These are phyloP conservation scores for Keiferia lycopersicella DNA, from an alignment of 2,888 invertebrate species.

Conservation along the genomic window DNA sequence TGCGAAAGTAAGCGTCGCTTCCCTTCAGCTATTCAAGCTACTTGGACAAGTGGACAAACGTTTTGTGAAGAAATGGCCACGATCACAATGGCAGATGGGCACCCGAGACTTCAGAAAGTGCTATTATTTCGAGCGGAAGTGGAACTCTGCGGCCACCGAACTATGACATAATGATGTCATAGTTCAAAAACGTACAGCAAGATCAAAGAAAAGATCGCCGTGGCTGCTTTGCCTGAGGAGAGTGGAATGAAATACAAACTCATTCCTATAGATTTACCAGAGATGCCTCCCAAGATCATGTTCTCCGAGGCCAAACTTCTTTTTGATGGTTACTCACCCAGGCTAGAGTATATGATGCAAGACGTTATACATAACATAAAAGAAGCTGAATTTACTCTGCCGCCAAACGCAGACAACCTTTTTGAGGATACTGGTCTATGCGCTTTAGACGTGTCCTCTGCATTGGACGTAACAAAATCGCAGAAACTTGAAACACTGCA, in stretches of 20 bases:
- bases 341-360: neutral
- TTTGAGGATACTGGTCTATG: neutral
- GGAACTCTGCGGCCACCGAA: neutral
- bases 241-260: neutral
- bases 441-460: neutral
- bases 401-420: neutral
- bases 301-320: neutral
- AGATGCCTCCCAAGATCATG: neutral
- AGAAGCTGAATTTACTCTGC: neutral
- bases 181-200: too few relatives aligned
- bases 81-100: slow-evolving; percentile 24
- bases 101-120: neutral
- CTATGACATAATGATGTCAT: slow-evolving; percentile 32
- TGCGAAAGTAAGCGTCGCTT: slow-evolving; percentile 29
- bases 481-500: neutral
- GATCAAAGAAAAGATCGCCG: neutral
- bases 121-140: slow-evolving; percentile 4
- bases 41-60: slow-evolving; percentile 25
- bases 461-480: neutral
- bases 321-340: neutral
- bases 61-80: slow-evolving; percentile 10
- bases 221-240: neutral
- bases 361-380: neutral
- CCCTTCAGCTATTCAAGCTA: slow-evolving; percentile 18
- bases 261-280: neutral